Evolutionary conservation across 2,797 vertebrate genomes (phyloP).

Genomic region (Aselliscus stoliczkanus): DNA sequence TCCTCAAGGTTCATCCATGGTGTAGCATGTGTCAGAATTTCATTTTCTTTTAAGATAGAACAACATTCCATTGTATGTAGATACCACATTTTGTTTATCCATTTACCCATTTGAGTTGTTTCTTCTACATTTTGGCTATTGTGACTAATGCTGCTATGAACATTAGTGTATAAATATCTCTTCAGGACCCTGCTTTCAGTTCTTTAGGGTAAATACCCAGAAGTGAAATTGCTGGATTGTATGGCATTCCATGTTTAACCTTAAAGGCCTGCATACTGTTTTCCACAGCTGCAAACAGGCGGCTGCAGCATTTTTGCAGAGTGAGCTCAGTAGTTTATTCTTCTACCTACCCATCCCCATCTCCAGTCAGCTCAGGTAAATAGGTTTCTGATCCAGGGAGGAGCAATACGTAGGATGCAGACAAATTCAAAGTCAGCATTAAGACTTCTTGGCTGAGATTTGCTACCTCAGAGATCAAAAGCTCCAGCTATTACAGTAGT

Average conservation of each 20-base stretch:
- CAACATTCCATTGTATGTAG: background rate
- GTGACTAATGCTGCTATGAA: background rate
- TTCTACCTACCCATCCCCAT: background rate
- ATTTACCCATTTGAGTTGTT: background rate
- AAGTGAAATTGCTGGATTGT: background rate
- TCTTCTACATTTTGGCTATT: background rate
- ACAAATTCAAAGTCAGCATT: background rate
- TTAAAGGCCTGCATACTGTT: background rate
- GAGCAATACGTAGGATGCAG: background rate
- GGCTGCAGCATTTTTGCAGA: background rate
- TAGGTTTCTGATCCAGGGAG: background rate
- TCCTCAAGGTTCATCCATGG: background rate
- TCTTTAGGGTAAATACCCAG: background rate
- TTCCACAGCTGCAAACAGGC: background rate
- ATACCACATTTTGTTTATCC: background rate
- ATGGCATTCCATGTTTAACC: background rate
- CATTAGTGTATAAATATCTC: background rate
- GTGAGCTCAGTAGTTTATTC: background rate
- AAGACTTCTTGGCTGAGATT: background rate
- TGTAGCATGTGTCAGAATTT: background rate
- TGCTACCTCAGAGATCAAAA: background rate
- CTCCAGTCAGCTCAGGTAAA: background rate
- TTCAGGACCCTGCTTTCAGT: background rate
- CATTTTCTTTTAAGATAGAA: background rate
- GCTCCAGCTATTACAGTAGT: background rate